These are phyloP conservation scores for Melanotaenia parkinsoni DNA, from an alignment of 2,797 vertebrate genomes.

Conservation along the genomic window DNA sequence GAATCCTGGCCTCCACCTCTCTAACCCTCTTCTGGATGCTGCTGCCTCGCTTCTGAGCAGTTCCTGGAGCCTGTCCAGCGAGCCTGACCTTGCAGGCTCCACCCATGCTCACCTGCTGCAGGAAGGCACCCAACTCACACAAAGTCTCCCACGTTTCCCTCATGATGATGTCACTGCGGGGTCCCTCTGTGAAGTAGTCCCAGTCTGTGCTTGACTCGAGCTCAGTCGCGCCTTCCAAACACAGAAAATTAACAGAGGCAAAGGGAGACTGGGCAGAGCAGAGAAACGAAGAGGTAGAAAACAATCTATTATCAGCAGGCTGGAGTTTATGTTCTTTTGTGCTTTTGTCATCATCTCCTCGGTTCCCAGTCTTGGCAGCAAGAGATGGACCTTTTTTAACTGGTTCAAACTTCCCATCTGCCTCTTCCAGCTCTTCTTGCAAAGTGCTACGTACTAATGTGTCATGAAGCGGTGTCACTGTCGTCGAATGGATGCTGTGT, in stretches of 20 bases:
- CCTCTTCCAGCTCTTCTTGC: slow-evolving; percentile 50
- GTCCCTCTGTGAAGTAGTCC: slow-evolving; percentile 60
- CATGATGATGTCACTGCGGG: slow-evolving; percentile 69
- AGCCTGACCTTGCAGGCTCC: slow-evolving; percentile 60
- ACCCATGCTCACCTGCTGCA: slow-evolving; percentile 77
- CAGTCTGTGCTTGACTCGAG: slow-evolving; percentile 87
- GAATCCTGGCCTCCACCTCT: slow-evolving; percentile 87
- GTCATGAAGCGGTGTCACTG: slow-evolving; percentile 75
- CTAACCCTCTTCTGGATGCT: slow-evolving; percentile 68
- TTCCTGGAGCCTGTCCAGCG: slow-evolving; percentile 46
- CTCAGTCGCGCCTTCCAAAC: slow-evolving; percentile 89
- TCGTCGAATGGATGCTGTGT: slow-evolving; percentile 67
- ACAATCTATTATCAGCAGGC: slow-evolving; percentile 56
- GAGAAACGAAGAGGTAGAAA: slow-evolving; percentile 66
- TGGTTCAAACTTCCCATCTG: slow-evolving; percentile 38
- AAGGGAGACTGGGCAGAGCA: slow-evolving; percentile 59
- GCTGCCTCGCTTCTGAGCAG: slow-evolving; percentile 33
- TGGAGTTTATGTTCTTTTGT: slow-evolving; percentile 60
- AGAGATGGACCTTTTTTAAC: slow-evolving; percentile 38
- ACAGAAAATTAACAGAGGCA: slow-evolving; percentile 80
- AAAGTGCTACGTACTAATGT: slow-evolving; percentile 26
- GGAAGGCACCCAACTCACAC: slow-evolving; percentile 79
- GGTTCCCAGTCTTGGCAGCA: slow-evolving; percentile 10
- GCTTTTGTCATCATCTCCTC: slow-evolving; percentile 41
- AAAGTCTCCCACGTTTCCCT: slow-evolving; percentile 79